These are phyloP conservation scores for Gila orcuttii DNA, from an alignment of 2,113 vertebrate genomes.

Conservation along the genomic window DNA sequence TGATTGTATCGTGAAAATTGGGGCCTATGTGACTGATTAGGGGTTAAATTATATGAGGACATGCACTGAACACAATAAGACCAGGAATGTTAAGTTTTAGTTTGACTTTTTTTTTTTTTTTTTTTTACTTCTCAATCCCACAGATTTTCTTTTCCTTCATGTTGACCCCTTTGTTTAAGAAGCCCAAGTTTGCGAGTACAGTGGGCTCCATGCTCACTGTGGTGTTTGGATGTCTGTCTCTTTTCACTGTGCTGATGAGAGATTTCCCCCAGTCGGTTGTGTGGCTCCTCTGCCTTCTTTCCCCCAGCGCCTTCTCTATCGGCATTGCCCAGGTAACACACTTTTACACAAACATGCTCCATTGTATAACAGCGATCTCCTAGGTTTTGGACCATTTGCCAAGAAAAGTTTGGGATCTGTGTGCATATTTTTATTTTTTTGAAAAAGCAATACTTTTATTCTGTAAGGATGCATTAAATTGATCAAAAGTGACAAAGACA, in stretches of 20 bases:
- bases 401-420: background rate
- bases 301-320: constrained; percentile 92
- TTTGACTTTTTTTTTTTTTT: background rate
- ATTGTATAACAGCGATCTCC: background rate
- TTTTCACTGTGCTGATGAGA: constrained; percentile 87
- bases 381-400: background rate
- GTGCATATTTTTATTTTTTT: no score
- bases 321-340: constrained; percentile 88
- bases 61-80: background rate
- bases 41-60: background rate
- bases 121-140: constrained; percentile 23
- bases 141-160: constrained; percentile 97
- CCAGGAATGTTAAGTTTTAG: background rate
- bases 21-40: background rate
- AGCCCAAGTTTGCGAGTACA: constrained; percentile 92
- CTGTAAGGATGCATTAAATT: background rate
- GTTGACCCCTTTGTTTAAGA: constrained; percentile 94
- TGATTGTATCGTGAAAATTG: background rate
- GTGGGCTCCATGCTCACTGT: constrained; percentile 92
- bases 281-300: constrained; percentile 91
- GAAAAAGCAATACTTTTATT: background rate
- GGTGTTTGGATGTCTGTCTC: constrained; percentile 88
- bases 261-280: constrained; percentile 89
- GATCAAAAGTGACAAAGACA: background rate
- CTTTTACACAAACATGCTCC: background rate